These are phyloP conservation scores for Marisa cornuarietis DNA, from an alignment of 1,140 invertebrate species.

Conservation along the genomic window DNA sequence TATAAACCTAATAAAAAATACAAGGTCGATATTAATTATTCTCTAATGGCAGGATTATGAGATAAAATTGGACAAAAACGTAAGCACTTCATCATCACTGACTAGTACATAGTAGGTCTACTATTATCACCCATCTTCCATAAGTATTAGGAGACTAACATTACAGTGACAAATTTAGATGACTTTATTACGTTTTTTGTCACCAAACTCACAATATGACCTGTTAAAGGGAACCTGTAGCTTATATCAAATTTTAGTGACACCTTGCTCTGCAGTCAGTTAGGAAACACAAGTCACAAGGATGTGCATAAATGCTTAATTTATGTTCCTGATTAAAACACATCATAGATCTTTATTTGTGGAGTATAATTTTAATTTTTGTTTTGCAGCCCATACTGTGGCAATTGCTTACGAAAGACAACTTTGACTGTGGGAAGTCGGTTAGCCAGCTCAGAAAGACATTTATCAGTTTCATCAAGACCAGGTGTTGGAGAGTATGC, in stretches of 20 bases:
- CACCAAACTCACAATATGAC: not conserved
- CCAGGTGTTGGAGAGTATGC: not conserved
- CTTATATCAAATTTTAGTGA: not conserved
- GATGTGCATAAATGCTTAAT: too few relatives aligned
- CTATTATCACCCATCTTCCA: too few relatives aligned
- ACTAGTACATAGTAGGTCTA: too few relatives aligned
- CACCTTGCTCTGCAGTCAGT: too few relatives aligned
- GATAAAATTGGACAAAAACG: not conserved
- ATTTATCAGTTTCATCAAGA: conserved; percentile 13
- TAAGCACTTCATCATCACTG: too few relatives aligned
- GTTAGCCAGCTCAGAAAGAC: not conserved
- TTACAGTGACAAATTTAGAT: too few relatives aligned
- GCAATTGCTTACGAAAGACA: conserved; percentile 6
- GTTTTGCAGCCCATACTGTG: conserved; percentile 9
- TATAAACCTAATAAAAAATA: not conserved
- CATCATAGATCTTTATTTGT: too few relatives aligned
- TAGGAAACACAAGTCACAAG: too few relatives aligned
- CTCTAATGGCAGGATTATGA: not conserved
- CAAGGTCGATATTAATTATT: not conserved
- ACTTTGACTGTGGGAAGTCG: not conserved
- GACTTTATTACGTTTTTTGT: not conserved
- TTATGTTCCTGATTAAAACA: too few relatives aligned
- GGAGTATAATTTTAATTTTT: too few relatives aligned
- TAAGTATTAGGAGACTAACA: too few relatives aligned
- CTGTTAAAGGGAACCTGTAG: not conserved